Evolutionary conservation across 2,888 invertebrate genomes (phyloP), one percentile per base, ranked within the genome.

Genomic region (Eristalinus aeneus): DNA sequence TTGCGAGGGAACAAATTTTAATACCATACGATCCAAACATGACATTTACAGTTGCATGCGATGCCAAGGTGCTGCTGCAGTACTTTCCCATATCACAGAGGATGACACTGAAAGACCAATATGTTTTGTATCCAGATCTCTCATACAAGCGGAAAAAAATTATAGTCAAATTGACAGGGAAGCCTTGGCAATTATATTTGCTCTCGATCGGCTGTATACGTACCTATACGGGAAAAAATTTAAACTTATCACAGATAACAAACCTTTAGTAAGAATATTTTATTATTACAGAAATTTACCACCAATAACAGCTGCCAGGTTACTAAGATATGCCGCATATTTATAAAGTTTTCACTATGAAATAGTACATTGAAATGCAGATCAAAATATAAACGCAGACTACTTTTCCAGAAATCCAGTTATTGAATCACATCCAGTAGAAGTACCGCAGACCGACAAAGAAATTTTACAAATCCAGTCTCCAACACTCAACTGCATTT

Each of bases 131-230:
- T 83, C 23, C 16, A 63, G 10, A 36, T 75, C 27, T 46, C 74
- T 79, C 53, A 67, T 11, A 20, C 46, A 72, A 64, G 34, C 36
- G n/a, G 80, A 75, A 16, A 32, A 64, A 12, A 75, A 69, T 72
- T 78, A 67, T 56, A 74, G 65, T 16, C 76, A 75, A 54, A 23
- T 76, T n/a, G 76, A 56, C 10, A 4, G 58, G 12, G 61, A 74
- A 60, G 74, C 63, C 0, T 16, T 76, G 10, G 83, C 78, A 0
- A 78, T 74, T 8, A 32, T 84, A 27, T 74, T 78, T 67, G 61
- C 77, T 5, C 36, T 84, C 23, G 68, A 78, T n/a, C 46, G 68
- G 32, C 68, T 84, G 20, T 78, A 56, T 34, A 64, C 31, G 16
- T 77, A 77, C 27, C 20, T n/a, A n/a, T n/a, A n/a, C n/a, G n/a